A percentile compares a stretch with the other conserved stretches of the same genome.
phyloP scores from a whole-genome alignment of 2,113 vertebrate species.

The Scartelaos histophorus region DNA sequence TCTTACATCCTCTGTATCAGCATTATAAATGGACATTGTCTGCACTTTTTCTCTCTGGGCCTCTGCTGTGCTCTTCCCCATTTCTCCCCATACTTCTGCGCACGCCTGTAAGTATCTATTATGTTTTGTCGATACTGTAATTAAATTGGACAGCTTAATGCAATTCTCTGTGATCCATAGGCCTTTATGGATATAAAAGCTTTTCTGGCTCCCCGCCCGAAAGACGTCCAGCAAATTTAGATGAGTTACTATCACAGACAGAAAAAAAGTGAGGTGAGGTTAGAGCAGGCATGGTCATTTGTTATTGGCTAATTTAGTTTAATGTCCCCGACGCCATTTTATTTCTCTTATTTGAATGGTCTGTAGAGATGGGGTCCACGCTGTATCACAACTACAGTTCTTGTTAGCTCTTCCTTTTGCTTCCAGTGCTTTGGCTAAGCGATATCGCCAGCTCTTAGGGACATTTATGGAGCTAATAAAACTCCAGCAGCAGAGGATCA shows the following conservation, averaged over 20 bases:
- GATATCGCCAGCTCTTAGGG: slow-evolving; percentile 65
- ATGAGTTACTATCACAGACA: slow-evolving; percentile 75
- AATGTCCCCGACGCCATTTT: slow-evolving; percentile 75
- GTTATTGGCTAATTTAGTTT: slow-evolving; percentile 80
- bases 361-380: slow-evolving; percentile 33
- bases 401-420: slow-evolving; percentile 35
- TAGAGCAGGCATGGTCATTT: slow-evolving; percentile 71
- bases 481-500: slow-evolving; percentile 63
- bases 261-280: slow-evolving; percentile 60
- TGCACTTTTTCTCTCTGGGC: slow-evolving; percentile 57
- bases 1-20: slow-evolving; percentile 85
- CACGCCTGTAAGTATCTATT: slow-evolving; percentile 90
- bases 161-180: slow-evolving; percentile 97
- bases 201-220: slow-evolving; percentile 92
- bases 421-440: slow-evolving; percentile 51
- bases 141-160: slow-evolving; percentile 97
- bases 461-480: slow-evolving; percentile 78
- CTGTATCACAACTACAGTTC: slow-evolving; percentile 36
- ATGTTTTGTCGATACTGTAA: slow-evolving; percentile 99
- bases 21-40: slow-evolving; percentile 90
- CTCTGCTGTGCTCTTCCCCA: slow-evolving; percentile 28
- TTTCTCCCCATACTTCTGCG: slow-evolving; percentile 74
- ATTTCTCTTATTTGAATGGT: slow-evolving; percentile 67
- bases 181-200: slow-evolving; percentile 98
- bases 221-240: slow-evolving; percentile 94